phyloP scores from a whole-genome alignment of 2,113 vertebrate species.

The Zapornia atra region DNA sequence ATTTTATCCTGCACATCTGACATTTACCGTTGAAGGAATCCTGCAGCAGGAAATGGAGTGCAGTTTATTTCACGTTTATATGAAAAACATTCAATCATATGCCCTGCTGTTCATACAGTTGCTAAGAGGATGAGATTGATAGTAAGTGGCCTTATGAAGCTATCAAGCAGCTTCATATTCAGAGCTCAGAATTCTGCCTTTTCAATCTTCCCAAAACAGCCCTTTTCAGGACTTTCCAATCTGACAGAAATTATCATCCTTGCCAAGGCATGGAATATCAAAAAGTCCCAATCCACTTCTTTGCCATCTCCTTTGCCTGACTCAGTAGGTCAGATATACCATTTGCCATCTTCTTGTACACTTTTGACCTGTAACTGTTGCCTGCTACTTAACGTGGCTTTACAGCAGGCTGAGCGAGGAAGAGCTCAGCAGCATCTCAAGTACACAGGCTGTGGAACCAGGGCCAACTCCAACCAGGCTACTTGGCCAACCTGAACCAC shows the following conservation, averaged over 20 bases:
- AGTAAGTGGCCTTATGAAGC: constrained; percentile 18
- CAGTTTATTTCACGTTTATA: constrained; percentile 24
- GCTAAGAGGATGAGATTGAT: constrained; percentile 54
- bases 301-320: background rate
- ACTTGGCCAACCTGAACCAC: background rate
- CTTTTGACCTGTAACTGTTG: background rate
- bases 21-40: background rate
- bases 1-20: constrained; percentile 41
- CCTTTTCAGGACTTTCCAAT: background rate
- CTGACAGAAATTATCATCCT: background rate
- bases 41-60: constrained; percentile 11
- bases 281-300: background rate
- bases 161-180: constrained; percentile 33
- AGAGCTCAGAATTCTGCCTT: constrained; percentile 25
- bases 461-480: background rate
- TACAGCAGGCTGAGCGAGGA: background rate
- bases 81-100: constrained; percentile 46
- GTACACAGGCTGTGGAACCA: background rate
- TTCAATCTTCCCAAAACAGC: background rate
- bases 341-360: background rate
- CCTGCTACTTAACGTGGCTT: background rate
- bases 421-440: background rate
- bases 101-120: constrained; percentile 26
- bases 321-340: background rate
- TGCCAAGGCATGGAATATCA: background rate